Conservation (phyloP, 2,797 vertebrate genomes). For the Acomys russatus region DNA sequence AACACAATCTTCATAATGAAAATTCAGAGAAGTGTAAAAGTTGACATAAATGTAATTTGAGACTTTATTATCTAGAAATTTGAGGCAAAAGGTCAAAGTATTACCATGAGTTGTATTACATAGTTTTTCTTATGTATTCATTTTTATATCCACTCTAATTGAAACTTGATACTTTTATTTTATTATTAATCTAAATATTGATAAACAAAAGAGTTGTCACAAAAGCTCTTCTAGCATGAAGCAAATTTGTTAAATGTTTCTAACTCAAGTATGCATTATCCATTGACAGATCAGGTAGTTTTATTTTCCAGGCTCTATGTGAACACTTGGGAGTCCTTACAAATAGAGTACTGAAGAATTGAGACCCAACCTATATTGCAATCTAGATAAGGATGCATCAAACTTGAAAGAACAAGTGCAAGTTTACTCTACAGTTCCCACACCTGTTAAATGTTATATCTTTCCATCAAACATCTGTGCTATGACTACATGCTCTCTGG, state of each 20-base stretch:
- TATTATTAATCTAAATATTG: conserved; percentile 7
- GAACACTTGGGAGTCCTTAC: not conserved
- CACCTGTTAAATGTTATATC: not conserved
- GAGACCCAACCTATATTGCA: not conserved
- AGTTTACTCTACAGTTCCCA: not conserved
- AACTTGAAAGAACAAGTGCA: not conserved
- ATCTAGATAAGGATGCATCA: not conserved
- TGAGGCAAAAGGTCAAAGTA: not conserved
- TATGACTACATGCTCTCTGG: not conserved
- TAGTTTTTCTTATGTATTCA: not conserved
- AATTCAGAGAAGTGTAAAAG: not conserved
- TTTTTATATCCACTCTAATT: not conserved
- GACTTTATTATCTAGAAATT: not conserved
- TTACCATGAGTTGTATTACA: not conserved
- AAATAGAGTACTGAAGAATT: not conserved
- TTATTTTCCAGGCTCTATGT: not conserved
- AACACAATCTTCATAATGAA: conserved; percentile 3
- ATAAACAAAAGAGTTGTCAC: not conserved
- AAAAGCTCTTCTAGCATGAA: not conserved
- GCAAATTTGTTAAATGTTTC: not conserved
- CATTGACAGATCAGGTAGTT: not conserved
- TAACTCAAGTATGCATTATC: not conserved
- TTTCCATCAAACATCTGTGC: not conserved
- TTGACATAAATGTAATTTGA: not conserved
- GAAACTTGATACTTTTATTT: not conserved